These are phyloP conservation scores for Aporophyla nigra DNA, from an alignment of 2,888 invertebrate genomes.

Conservation along the genomic window DNA sequence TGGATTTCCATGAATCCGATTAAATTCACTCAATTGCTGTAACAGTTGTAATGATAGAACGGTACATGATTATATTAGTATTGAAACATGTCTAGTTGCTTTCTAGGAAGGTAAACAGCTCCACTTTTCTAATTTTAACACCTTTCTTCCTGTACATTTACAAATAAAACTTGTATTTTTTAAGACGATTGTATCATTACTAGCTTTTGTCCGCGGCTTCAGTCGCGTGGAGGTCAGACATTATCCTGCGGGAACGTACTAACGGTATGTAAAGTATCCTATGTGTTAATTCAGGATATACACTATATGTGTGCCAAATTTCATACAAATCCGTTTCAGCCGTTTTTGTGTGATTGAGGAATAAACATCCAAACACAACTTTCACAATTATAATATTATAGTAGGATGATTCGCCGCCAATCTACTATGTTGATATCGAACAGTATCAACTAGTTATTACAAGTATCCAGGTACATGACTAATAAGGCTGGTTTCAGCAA, in stretches of 20 bases:
- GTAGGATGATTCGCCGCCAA: neutral
- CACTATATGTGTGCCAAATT: too few relatives aligned
- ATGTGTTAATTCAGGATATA: too few relatives aligned
- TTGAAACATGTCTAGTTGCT: constrained; percentile 22
- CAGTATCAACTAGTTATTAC: constrained; percentile 40
- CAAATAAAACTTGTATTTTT: too few relatives aligned
- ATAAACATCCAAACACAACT: too few relatives aligned
- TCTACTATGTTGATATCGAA: constrained; percentile 13
- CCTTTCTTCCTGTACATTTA: constrained; percentile 11
- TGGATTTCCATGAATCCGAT: constrained; percentile 65
- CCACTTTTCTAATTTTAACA: constrained; percentile 28
- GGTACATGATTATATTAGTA: constrained; percentile 45
- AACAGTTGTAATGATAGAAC: constrained; percentile 57
- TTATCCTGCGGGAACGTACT: too few relatives aligned
- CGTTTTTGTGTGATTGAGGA: too few relatives aligned
- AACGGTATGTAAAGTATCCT: too few relatives aligned
- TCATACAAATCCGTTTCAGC: too few relatives aligned
- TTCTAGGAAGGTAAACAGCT: constrained; percentile 38
- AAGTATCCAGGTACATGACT: constrained; percentile 36
- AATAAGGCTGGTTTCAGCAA: constrained; percentile 55
- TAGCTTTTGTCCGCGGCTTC: too few relatives aligned
- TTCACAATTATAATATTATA: neutral
- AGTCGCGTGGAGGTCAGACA: too few relatives aligned
- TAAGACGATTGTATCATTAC: too few relatives aligned
- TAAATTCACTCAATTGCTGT: constrained; percentile 60